Percentiles rank a stretch among this genome's conserved stretches.
phyloP scores from a whole-genome alignment of 1,140 invertebrate species.

The Cydia amplana region DNA sequence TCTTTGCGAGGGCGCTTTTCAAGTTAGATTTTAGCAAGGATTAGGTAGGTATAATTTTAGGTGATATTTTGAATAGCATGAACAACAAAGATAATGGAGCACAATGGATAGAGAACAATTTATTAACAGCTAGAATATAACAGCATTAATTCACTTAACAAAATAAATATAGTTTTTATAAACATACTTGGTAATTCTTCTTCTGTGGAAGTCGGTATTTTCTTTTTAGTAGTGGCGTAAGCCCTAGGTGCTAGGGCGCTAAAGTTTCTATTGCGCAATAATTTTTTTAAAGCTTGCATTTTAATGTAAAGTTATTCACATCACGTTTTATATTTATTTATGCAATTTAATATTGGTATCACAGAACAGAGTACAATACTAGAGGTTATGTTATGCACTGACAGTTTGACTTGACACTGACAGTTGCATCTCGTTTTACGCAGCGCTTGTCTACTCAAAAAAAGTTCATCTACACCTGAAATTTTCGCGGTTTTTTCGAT shows the following conservation, averaged over 20 bases:
- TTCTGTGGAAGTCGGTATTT: constrained; percentile 61
- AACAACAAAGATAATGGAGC: no score
- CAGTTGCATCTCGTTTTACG: not conserved
- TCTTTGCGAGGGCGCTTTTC: no score
- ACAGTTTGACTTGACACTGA: constrained; percentile 30
- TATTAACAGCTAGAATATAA: no score
- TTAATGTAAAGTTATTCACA: constrained; percentile 33
- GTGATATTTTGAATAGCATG: no score
- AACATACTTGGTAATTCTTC: constrained; percentile 67
- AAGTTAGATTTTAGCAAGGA: no score
- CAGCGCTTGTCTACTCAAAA: not conserved
- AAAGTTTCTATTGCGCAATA: constrained; percentile 43
- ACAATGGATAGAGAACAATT: no score
- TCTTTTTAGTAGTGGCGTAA: constrained; percentile 65
- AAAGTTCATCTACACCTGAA: no score
- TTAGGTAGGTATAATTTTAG: no score
- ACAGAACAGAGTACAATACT: not conserved
- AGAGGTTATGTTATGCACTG: constrained; percentile 41
- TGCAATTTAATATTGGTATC: not conserved
- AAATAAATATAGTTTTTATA: constrained; percentile 30
- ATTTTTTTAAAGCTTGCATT: constrained; percentile 56
- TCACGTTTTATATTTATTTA: constrained; percentile 14
- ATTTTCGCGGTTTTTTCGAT: no score
- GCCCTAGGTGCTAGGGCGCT: constrained; percentile 43
- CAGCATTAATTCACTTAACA: constrained; percentile 1